A percentile compares a stretch with the other conserved stretches of the same genome.
phyloP scores from a whole-genome alignment of 1,140 invertebrate genomes.

The Neotoxoptera formosana region DNA sequence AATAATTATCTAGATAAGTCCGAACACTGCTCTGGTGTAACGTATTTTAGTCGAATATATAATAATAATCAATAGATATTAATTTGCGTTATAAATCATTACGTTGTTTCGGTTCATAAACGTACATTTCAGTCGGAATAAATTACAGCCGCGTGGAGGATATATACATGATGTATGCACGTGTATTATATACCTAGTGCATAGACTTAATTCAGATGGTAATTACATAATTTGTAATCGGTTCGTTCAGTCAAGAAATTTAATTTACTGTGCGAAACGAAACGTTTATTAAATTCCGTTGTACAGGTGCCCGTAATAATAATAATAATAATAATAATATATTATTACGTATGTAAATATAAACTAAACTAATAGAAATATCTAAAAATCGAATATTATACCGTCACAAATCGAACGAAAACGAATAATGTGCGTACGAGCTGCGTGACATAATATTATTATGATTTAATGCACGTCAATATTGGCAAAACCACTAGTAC shows the following conservation, averaged over 20 bases:
- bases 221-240: background rate
- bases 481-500: background rate
- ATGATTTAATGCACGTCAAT: background rate
- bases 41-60: background rate
- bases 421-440: background rate
- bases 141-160: background rate
- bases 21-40: too few relatives aligned
- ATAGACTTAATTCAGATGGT: conserved; percentile 3
- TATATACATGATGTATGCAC: background rate
- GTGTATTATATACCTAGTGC: too few relatives aligned
- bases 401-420: background rate
- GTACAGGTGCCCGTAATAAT: background rate
- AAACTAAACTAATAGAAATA: background rate
- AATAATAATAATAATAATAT: too few relatives aligned
- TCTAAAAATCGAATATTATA: background rate
- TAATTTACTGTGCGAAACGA: background rate
- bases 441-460: background rate
- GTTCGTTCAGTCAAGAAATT: conserved; percentile 1
- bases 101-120: background rate
- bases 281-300: background rate
- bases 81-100: background rate
- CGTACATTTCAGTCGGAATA: background rate
- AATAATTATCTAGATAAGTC: too few relatives aligned
- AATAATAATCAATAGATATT: conserved; percentile 13
- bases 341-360: too few relatives aligned